Percentiles rank a stretch among this genome's conserved stretches.
phyloP scores from a whole-genome alignment of 2,888 invertebrate genomes.

The Orthosia gracilis region DNA sequence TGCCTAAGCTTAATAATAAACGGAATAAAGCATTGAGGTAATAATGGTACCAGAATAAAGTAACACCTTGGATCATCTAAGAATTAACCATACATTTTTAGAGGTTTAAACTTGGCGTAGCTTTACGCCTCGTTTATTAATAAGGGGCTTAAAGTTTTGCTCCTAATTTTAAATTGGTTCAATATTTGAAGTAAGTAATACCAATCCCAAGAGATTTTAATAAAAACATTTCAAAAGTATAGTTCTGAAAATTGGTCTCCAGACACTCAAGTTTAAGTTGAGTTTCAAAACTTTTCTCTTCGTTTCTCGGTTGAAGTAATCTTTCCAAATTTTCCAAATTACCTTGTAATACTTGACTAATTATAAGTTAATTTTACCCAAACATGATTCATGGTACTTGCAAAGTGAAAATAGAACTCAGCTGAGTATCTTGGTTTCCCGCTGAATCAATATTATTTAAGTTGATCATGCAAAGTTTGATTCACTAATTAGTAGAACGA shows the following conservation, averaged over 20 bases:
- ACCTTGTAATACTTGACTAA: constrained; percentile 73
- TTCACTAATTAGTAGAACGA: constrained; percentile 65
- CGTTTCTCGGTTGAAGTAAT: constrained; percentile 52
- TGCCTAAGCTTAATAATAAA: neutral
- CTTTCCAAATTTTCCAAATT: constrained; percentile 69
- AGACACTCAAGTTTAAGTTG: constrained; percentile 41
- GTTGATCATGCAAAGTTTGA: constrained; percentile 74
- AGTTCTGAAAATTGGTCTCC: constrained; percentile 40
- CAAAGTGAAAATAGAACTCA: constrained; percentile 67
- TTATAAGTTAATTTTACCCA: constrained; percentile 76
- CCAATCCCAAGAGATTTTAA: neutral
- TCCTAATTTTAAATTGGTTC: neutral
- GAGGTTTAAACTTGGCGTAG: too few species aligned
- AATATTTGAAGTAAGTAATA: neutral
- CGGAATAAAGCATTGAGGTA: too few species aligned
- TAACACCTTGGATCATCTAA: too few species aligned
- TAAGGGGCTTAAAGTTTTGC: neutral
- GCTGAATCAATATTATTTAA: constrained; percentile 75
- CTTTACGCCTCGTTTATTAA: too few species aligned
- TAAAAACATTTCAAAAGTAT: constrained; percentile 29
- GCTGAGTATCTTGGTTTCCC: constrained; percentile 51
- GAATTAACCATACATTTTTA: too few species aligned
- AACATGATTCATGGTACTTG: constrained; percentile 72
- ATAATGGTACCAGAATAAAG: too few species aligned
- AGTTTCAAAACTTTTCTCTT: constrained; percentile 56